These are phyloP conservation scores for Psilopsiagon aurifrons DNA, from an alignment of 2,113 vertebrate species.

Conservation along the genomic window DNA sequence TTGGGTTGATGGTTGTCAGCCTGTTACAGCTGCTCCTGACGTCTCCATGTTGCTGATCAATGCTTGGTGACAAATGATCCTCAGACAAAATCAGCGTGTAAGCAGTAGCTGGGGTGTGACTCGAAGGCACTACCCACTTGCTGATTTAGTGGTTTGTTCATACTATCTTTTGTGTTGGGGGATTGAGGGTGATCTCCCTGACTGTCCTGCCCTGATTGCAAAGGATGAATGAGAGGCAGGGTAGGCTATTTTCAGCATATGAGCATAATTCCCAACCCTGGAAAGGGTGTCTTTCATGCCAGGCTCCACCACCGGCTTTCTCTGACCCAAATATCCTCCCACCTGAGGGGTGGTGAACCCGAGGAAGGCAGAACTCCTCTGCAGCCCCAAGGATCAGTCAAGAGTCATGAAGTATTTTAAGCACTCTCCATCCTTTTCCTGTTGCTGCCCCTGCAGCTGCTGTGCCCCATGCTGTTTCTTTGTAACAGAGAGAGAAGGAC, in stretches of 20 bases:
- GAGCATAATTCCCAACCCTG: not conserved
- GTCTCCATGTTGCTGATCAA: not conserved
- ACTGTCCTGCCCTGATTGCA: not conserved
- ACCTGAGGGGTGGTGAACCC: not conserved
- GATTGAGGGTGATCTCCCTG: not conserved
- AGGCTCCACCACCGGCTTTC: not conserved
- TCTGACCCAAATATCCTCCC: not conserved
- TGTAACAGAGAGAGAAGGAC: not conserved
- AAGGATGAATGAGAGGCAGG: not conserved
- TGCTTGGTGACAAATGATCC: not conserved
- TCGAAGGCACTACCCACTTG: not conserved
- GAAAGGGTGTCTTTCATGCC: not conserved
- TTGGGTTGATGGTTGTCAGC: not conserved
- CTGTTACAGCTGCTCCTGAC: not conserved
- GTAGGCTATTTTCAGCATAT: not conserved
- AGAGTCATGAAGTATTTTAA: not conserved
- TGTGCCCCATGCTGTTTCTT: not conserved
- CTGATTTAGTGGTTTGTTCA: not conserved
- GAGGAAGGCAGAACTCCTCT: not conserved
- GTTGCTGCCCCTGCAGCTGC: slow-evolving; percentile 11
- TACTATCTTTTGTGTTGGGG: not conserved
- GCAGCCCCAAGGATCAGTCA: not conserved
- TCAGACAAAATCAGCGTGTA: not conserved
- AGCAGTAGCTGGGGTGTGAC: not conserved
- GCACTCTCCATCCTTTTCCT: not conserved